These are phyloP conservation scores for Urocyon cinereoargenteus DNA, from an alignment of 2,797 vertebrate genomes.

Conservation along the genomic window DNA sequence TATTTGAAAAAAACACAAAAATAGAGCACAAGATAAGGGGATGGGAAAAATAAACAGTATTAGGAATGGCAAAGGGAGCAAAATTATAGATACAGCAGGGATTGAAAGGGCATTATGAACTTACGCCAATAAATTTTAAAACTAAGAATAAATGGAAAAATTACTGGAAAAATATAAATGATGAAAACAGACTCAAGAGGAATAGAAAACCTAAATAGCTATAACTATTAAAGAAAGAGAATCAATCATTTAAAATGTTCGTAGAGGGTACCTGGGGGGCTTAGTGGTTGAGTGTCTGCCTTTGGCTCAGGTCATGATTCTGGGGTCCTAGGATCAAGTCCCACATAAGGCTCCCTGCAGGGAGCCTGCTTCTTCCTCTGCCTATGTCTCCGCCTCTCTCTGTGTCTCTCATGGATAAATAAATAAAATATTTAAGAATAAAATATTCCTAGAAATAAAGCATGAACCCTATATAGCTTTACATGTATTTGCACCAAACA, in stretches of 20 bases:
- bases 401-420: no score
- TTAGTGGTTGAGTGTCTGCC: no score
- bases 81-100: neutral
- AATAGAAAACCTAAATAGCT: conserved; percentile 24
- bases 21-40: neutral
- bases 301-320: no score
- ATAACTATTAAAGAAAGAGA: neutral
- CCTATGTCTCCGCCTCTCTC: no score
- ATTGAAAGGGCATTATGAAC: neutral
- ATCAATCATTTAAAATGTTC: neutral
- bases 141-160: conserved; percentile 34
- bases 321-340: no score
- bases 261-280: neutral
- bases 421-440: no score
- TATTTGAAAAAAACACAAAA: neutral
- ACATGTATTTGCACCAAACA: neutral
- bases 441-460: conserved; percentile 16
- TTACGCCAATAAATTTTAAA: neutral
- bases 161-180: conserved; percentile 27
- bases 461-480: neutral
- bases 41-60: neutral
- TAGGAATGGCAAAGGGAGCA: neutral
- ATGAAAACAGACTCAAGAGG: conserved; percentile 33
- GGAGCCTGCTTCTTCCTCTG: no score
- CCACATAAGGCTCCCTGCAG: no score